Evolutionary conservation across 37 sponge, comb jelly and placozoan species (phyloP), one percentile per base, ranked within the genome.

Genomic region (Petrosia ficiformis): DNA sequence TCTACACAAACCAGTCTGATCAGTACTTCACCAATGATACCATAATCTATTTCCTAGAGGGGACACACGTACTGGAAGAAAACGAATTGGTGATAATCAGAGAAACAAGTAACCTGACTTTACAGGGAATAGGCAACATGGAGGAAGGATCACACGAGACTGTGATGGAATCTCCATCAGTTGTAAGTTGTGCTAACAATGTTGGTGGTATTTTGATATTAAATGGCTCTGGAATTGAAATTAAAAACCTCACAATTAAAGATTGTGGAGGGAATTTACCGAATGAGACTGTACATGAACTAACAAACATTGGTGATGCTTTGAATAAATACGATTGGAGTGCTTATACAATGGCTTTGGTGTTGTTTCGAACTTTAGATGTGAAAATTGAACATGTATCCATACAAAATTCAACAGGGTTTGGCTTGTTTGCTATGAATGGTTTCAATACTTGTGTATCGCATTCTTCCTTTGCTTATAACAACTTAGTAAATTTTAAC

Each of bases 351-450:
- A 48, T 48, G 54, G 54, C 54, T 14, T 14, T 48, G 54, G 8
- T 14, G 8, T 48, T 48, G 14, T 19, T 48, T 19, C 14, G 54
- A 48, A 38, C 39, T 6, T 22, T 52, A 44, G 44, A 72, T 38
- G 54, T 42, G 8, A 2, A 11, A 26, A 44, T 72, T 44, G 48
- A 72, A 44, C 3, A 42, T 29, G 33, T 31, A 26, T 72, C 73
- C 52, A 72, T 72, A 34, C 73, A 72, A 48, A 72, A 72, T 24
- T 39, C 39, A 44, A 72, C 73, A 25, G 73, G 52, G 4, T 72
- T 52, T 43, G 73, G 73, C 26, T 52, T 72, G 5, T 5, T 72
- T 33, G 52, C 25, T 28, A 26, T 72, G 29, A 72, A 72, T 22
- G 26, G 25, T 5, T 22, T 26, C 25, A 22, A 5, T n/a, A n/a